Base-by-base conservation (phyloP, 2,888 invertebrate genomes). In the Pollenia labialis region DNA sequence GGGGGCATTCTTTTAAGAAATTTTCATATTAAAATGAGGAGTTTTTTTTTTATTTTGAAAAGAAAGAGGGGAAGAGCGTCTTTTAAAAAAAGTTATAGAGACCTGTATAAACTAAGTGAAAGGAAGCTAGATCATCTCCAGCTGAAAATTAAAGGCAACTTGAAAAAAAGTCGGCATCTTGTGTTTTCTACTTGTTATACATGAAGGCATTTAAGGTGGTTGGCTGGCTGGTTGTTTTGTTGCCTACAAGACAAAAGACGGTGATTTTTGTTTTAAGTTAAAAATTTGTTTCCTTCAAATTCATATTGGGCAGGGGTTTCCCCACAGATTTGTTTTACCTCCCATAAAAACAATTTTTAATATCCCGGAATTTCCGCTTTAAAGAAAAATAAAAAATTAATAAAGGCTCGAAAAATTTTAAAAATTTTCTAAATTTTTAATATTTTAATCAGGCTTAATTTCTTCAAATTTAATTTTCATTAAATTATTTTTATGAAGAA, bases 221-320 rank as follows among this genome's bases (percentile, higher is more conserved):
- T 56, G 80, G 40, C 23, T 64, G 32, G 32, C 32, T 4, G 32
- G 32, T 32, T 32, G 6, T 32, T 32, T 32, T 32, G 32, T 32
- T 32, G 6, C 32, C 32, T 32, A 6, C 6, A 32, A 32, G 32
- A 23, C 18, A 2, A 40, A 83, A 60, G 85, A 75, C 83, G 84
- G 79, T 69, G 81, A 84, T 71, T 85, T 81, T 81, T 68, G 60
- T 87, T 85, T 72, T 72, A 86, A 83, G 79, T 84, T 77, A 69
- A 85, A 48, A 56, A n/a, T n/a, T 48, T 62, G n/a, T 80, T 75
- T 12, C 18, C 32, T 32, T 32, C 1, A 32, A 32, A 32, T 32
- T 32, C 32, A 4, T 32, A 32, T 32, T 32, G 32, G 6, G 32
- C 6, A 32, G 32, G 32, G 32, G 0, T 32, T 32, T 32, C 0